A percentile compares a stretch with the other conserved stretches of the same genome.
Conservation (phyloP, 2,797 vertebrate species). For the Halcyon smyrnensis region DNA sequence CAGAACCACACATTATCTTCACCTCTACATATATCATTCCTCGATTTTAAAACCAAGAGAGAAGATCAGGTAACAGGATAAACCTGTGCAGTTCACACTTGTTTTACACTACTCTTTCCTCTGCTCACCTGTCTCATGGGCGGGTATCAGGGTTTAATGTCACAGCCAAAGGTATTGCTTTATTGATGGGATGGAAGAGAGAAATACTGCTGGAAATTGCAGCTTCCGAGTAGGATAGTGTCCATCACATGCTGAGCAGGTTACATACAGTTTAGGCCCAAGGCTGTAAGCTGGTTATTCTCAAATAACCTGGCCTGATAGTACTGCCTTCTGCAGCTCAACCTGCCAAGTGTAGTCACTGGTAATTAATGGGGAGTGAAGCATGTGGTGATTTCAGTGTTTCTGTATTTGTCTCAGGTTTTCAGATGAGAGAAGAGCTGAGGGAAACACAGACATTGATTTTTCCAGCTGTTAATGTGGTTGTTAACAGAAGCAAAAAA, state of each 20-base stretch:
- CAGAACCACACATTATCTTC: background rate
- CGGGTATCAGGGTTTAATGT: background rate
- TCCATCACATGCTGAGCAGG: background rate
- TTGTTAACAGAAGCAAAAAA: slow-evolving; percentile 29
- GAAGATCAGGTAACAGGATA: background rate
- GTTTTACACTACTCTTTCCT: background rate
- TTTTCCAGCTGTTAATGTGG: slow-evolving; percentile 15
- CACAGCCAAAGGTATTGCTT: background rate
- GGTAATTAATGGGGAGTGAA: background rate
- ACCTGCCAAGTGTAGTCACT: background rate
- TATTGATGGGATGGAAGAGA: background rate
- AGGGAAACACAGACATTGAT: background rate
- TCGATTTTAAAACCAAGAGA: background rate
- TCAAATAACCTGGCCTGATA: slow-evolving; percentile 1
- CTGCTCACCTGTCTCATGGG: background rate
- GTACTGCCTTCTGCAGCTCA: background rate
- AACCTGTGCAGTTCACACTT: background rate
- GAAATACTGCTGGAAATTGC: background rate
- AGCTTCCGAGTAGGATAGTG: background rate
- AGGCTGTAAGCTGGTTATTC: background rate
- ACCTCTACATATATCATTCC: background rate
- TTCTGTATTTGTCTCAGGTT: slow-evolving; percentile 47
- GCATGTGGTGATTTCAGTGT: slow-evolving; percentile 7
- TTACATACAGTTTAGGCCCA: background rate
- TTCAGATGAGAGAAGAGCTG: background rate